These are phyloP conservation scores for Gortyna flavago DNA, from an alignment of 2,888 invertebrate genomes.

Conservation along the genomic window DNA sequence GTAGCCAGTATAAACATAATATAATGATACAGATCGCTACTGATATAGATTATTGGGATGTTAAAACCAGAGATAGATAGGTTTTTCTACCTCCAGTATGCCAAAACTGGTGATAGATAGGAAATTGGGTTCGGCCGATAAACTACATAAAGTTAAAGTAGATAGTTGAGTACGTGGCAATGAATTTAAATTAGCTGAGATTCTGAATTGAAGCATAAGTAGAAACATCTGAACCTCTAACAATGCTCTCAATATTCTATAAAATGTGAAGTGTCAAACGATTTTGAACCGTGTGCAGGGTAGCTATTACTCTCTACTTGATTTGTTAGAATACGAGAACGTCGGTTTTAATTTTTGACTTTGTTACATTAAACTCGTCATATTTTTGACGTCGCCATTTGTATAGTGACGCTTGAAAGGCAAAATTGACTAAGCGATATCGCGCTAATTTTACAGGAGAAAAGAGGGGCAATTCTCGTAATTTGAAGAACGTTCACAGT, in stretches of 20 bases:
- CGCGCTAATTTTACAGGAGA: too few relatives aligned
- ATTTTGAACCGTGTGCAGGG: not conserved
- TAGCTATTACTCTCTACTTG: not conserved
- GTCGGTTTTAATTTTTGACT: not conserved
- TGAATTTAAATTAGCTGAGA: not conserved
- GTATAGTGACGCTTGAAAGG: too few relatives aligned
- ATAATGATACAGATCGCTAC: too few relatives aligned
- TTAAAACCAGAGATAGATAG: too few relatives aligned
- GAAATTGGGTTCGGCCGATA: too few relatives aligned
- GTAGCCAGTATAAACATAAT: too few relatives aligned
- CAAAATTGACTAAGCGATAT: too few relatives aligned
- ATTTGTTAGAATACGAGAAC: not conserved
- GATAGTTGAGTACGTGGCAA: not conserved
- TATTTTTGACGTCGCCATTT: not conserved
- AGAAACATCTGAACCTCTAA: not conserved
- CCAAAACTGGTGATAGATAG: too few relatives aligned
- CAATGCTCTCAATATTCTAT: not conserved
- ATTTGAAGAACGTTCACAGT: too few relatives aligned
- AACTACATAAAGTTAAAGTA: not conserved
- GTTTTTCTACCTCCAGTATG: too few relatives aligned
- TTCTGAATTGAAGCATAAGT: not conserved
- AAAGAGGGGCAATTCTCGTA: too few relatives aligned
- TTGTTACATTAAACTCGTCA: not conserved
- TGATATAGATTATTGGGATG: too few relatives aligned
- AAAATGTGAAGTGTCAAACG: not conserved